Base-by-base conservation (phyloP, 2,113 vertebrate species). In the Thomomys bottae region DNA sequence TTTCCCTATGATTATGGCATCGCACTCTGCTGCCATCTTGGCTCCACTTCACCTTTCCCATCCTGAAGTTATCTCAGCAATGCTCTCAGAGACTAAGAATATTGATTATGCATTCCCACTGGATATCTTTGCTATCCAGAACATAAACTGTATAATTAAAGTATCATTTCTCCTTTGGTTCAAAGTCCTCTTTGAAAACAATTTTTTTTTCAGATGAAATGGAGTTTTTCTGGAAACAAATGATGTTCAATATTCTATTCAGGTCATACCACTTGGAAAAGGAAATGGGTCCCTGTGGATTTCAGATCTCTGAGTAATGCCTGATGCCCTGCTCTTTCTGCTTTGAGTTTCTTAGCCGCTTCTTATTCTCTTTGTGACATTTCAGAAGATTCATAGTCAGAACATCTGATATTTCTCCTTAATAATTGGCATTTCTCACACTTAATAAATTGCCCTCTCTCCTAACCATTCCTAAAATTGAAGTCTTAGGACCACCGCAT, bases 151-250 rank as follows among this genome's bases (percentile, higher is more conserved):
- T 57, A 34, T 78, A 49, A 77, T 84, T 59, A 49, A 3, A 59
- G 87, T 6, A 63, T 95, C n/a, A 30, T 89, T 54, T 89, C 66
- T 84, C 82, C 57, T 81, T 71, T 67, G 63, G n/a, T 80, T 80
- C 80, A 90, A 92, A 83, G 59, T 54, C 28, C 61, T 80, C 75
- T 24, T 63, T 75, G 11, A 70, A 75, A 88, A 78, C 57, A 80
- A 61, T 77, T 81, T 81, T 45, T 30, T 79, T 88, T 92, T 88
- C 86, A 92, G 89, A 84, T 67, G 76, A 83, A 80, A 92, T 84
- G 30, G 79, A 94, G 67, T 38, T 81, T 92, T 86, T 45, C 45
- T 92, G 83, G 70, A 87, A 94, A 61, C 64, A 87, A 85, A 82
- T 32, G 36, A 76, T 54, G 42, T 34, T 93, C 80, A 80, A 0